These are phyloP conservation scores for Drosophila burlai DNA, from an alignment of 1,140 invertebrate species.

Conservation along the genomic window DNA sequence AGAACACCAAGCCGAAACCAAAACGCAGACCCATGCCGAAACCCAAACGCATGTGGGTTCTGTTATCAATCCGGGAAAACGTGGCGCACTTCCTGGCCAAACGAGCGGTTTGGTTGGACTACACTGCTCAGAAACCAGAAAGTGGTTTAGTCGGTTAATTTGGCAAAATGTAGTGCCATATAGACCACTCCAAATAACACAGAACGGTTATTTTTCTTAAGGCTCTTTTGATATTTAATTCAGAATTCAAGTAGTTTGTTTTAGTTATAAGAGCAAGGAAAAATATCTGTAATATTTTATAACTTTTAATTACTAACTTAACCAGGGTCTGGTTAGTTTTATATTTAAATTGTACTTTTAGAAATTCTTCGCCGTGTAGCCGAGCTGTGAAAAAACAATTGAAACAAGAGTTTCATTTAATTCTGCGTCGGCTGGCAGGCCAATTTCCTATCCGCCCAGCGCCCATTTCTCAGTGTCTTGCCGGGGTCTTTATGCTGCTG, in stretches of 20 bases:
- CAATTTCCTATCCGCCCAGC: slow-evolving; percentile 75
- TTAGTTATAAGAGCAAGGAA: background rate
- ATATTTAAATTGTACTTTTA: too few species aligned
- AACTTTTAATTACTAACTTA: too few species aligned
- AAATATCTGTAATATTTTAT: background rate
- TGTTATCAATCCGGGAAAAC: slow-evolving; percentile 69
- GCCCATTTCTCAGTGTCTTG: slow-evolving; percentile 77
- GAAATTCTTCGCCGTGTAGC: slow-evolving; percentile 3
- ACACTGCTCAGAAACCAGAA: slow-evolving; percentile 6
- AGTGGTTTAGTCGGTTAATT: background rate
- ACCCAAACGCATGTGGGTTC: slow-evolving; percentile 51
- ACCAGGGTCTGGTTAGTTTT: background rate
- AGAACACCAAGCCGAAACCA: slow-evolving; percentile 18
- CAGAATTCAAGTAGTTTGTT: background rate
- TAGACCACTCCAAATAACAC: too few species aligned
- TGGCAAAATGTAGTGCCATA: too few species aligned
- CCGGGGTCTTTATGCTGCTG: slow-evolving; percentile 50
- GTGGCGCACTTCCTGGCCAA: slow-evolving; percentile 67
- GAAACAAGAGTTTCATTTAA: slow-evolving; percentile 79
- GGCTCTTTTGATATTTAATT: background rate
- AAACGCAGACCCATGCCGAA: slow-evolving; percentile 19
- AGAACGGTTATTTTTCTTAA: background rate
- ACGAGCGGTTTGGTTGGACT: slow-evolving; percentile 1
- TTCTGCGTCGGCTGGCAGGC: slow-evolving; percentile 60
- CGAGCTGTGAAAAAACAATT: slow-evolving; percentile 68